phyloP scores from a whole-genome alignment of 2,888 invertebrate genomes.

The Dilophus febrilis region DNA sequence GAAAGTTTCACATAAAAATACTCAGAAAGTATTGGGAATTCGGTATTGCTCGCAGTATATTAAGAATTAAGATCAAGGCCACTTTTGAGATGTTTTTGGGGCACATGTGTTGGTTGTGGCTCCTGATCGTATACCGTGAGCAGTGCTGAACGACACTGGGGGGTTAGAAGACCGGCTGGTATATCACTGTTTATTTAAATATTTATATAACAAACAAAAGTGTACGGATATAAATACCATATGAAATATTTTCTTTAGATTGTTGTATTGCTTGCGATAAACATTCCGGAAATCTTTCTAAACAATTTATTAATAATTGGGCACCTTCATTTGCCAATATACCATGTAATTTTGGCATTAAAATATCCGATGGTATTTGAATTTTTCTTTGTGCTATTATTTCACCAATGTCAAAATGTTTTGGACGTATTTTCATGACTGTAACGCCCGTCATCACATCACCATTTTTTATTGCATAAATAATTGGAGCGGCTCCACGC shows the following conservation, averaged over 20 bases:
- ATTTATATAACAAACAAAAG: no score
- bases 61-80: no score
- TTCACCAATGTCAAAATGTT: slow-evolving; percentile 64
- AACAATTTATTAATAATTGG: slow-evolving; percentile 41
- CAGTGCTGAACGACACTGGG: no score
- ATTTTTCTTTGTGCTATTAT: slow-evolving; percentile 38
- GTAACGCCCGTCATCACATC: slow-evolving; percentile 68
- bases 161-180: no score
- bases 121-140: no score
- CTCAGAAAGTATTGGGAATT: no score
- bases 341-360: slow-evolving; percentile 45
- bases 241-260: slow-evolving; percentile 40
- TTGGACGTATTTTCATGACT: slow-evolving; percentile 70
- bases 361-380: slow-evolving; percentile 37
- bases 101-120: no score
- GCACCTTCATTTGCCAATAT: slow-evolving; percentile 52
- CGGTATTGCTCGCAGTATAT: no score
- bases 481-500: slow-evolving; percentile 86
- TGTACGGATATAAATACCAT: no score
- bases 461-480: slow-evolving; percentile 68
- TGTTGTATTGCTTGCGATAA: slow-evolving; percentile 43
- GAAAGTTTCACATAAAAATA: no score
- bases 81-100: no score
- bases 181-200: no score
- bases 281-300: slow-evolving; percentile 40